Evolutionary conservation across 2,888 invertebrate genomes (phyloP).

Genomic region (Drosophila diplacantha): DNA sequence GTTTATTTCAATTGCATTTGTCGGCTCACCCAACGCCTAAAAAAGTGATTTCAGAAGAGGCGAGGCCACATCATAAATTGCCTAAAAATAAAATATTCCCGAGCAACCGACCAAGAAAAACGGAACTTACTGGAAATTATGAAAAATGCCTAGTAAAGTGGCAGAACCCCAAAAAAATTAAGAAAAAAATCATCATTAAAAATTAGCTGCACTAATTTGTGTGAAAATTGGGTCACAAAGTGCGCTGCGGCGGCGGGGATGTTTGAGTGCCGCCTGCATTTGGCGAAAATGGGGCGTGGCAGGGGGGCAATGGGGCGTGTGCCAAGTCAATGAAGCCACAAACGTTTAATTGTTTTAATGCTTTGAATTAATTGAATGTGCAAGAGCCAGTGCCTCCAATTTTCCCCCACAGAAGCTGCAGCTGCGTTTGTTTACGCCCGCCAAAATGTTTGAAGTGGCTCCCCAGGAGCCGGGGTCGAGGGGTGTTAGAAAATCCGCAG

Average conservation of each 20-base stretch:
- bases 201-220: conserved; percentile 72
- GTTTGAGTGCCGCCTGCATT: conserved; percentile 43
- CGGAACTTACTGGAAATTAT: conserved; percentile 54
- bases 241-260: background rate
- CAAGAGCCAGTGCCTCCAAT: conserved; percentile 39
- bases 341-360: conserved; percentile 67
- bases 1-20: conserved; percentile 71
- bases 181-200: conserved; percentile 66
- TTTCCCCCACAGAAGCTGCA: conserved; percentile 33
- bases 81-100: conserved; percentile 50
- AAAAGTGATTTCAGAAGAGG: conserved; percentile 4
- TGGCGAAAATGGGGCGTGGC: conserved; percentile 31
- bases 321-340: conserved; percentile 67
- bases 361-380: conserved; percentile 69
- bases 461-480: conserved; percentile 11
- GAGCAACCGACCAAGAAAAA: background rate
- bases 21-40: conserved; percentile 36
- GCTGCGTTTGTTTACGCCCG: conserved; percentile 63
- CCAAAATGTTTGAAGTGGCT: conserved; percentile 55
- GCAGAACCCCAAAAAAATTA: conserved; percentile 48
- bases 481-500: conserved; percentile 12
- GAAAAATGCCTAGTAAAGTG: conserved; percentile 67
- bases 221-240: conserved; percentile 63
- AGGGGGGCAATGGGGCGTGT: conserved; percentile 34
- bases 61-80: conserved; percentile 51